These are phyloP conservation scores for Mnemiopsis leidyi DNA, from an alignment of 37 sponge, comb jelly and placozoan genomes.

Conservation along the genomic window DNA sequence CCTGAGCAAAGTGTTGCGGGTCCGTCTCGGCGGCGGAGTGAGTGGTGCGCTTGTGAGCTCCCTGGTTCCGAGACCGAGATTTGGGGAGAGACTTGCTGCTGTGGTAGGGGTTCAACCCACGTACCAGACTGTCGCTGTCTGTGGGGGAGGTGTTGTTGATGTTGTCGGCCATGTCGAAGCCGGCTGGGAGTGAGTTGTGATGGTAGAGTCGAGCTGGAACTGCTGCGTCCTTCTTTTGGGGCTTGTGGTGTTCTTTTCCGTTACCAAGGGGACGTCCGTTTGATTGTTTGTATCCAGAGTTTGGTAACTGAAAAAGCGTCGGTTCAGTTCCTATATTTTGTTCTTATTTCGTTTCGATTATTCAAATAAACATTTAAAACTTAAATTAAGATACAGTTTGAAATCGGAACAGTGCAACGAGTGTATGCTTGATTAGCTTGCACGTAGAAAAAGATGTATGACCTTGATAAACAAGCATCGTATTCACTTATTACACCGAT, in stretches of 20 bases:
- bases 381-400: too few species aligned
- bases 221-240: background rate
- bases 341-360: too few species aligned
- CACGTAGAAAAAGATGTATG: too few species aligned
- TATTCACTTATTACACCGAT: too few species aligned
- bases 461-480: too few species aligned
- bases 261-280: background rate
- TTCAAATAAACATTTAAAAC: too few species aligned
- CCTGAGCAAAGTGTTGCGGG: conserved; percentile 34
- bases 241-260: background rate
- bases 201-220: background rate
- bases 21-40: background rate
- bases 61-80: background rate
- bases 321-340: too few species aligned
- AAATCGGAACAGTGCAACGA: too few species aligned
- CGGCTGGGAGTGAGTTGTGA: background rate
- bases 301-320: background rate
- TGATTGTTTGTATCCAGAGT: background rate
- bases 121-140: conserved; percentile 49
- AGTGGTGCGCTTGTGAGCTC: background rate
- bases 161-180: too few species aligned
- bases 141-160: background rate
- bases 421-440: too few species aligned
- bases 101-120: background rate
- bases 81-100: background rate